Base-by-base conservation (phyloP, 1,140 invertebrate species). In the Thaumetopoea pityocampa region DNA sequence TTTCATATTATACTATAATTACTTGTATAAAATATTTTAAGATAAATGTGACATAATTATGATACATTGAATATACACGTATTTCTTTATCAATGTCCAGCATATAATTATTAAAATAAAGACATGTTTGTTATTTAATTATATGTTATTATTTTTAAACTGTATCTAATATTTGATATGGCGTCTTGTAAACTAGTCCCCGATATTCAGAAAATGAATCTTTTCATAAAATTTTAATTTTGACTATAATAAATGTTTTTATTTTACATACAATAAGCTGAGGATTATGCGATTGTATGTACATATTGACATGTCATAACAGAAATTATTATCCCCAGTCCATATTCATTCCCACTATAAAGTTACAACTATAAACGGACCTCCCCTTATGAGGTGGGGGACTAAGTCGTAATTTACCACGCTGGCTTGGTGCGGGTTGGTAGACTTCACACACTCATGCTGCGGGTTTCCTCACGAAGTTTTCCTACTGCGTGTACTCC, bases 101-200 rank as follows among this genome's bases (percentile, higher is more conserved):
- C 79, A 80, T 68, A 76, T 74, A 71, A 77, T 51, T 77, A 80
- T 69, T 70, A 67, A 46, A 81, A 84, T 83, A 81, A 83, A 80
- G 61, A 83, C 52, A 81, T 84, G 79, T 81, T 84, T 84, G 79
- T 84, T 84, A 81, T 84, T 79, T 71, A 73, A 51, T 51, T 15
- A 37, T 61, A 37, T 67, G 66, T 53, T 43, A 41, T 71, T 59
- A 12, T 32, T 45, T 42, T 26, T 29, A 16, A 6, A 5, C 10
- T 17, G n/a, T 6, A 2, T n/a, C n/a, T n/a, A n/a, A 7, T 1
- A 5, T 15, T 29, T 29, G 9, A 7, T 8, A 16, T 8, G 7
- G 17, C 2, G 9, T 26, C 9, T 11, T 11, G 3, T 5, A 6
- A n/a, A 11, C 4, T 5, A 3, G 3, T 29, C 3, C 1, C 7